Conservation (phyloP, 2,888 invertebrate genomes). For the Heliothis peltigera region DNA sequence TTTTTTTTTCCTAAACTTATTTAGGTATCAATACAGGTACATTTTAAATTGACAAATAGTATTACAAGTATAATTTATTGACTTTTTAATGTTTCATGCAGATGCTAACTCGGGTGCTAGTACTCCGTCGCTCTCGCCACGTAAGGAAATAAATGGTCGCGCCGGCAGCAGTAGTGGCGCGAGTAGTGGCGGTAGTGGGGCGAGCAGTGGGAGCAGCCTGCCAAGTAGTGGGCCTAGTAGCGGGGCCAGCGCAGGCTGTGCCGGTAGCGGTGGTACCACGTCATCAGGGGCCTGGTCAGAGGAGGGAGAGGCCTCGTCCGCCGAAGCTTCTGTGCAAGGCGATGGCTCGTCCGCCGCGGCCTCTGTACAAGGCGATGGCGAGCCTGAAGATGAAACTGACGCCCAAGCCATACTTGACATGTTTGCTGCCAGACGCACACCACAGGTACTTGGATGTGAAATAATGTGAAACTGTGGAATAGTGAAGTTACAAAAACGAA, state of each 20-base stretch:
- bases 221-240: constrained; percentile 86
- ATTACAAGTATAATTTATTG: neutral
- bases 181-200: constrained; percentile 50
- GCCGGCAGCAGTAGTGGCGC: constrained; percentile 86
- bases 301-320: constrained; percentile 93
- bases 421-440: constrained; percentile 93
- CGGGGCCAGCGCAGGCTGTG: constrained; percentile 78
- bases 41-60: too few relatives aligned
- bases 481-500: too few relatives aligned
- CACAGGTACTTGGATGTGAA: constrained; percentile 87
- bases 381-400: constrained; percentile 91
- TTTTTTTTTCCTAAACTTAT: too few relatives aligned
- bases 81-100: constrained; percentile 49
- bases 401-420: constrained; percentile 92
- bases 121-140: constrained; percentile 92
- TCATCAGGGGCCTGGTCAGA: constrained; percentile 94
- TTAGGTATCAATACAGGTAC: too few relatives aligned
- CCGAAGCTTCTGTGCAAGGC: constrained; percentile 93
- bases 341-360: constrained; percentile 93
- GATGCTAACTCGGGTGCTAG: constrained; percentile 86
- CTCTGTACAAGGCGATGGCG: constrained; percentile 91
- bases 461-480: neutral
- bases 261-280: constrained; percentile 80
- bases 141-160: constrained; percentile 91
- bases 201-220: constrained; percentile 83